Evolutionary conservation across 1,140 invertebrate species (phyloP), one percentile per base, ranked within the genome.

Genomic region (Micrasema minimum): DNA sequence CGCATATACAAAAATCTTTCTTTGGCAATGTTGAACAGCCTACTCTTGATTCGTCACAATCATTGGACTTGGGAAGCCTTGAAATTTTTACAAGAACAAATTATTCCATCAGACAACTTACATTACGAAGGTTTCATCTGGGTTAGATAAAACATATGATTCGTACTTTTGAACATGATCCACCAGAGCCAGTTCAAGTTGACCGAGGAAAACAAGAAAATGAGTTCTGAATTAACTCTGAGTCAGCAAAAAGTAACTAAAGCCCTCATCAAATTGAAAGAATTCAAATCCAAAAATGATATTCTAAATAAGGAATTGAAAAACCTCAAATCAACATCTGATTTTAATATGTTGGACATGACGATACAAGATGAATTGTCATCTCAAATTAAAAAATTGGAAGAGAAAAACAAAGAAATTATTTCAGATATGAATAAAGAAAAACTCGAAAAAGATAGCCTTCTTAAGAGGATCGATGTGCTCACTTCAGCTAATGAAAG

Each of bases 321-420:
- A 71, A 82, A 83, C 53, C 78, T 81, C 7, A 86, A 85, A 72
- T 83, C 84, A 50, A 76, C 85, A 41, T 83, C 81, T 35, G 85
- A 85, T 66, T 86, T 89, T 48, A 88, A 87, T 38, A 87, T 91
- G 78, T 82, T 93, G 46, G 90, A 93, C 77, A 85, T 88, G 57
- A 87, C 91, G 1, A 91, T 93, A 55, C 89, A 92, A 78, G 91
- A 92, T 69, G 92, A 94, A 78, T 76, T 93, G 0, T 89, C 89
- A 75, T 80, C 80, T 9, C 92, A 92, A 81, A 83, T 93, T 12
- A 78, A 84, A 48, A 79, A 81, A 35, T 80, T 93, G 45, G 91
- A 92, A 74, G 88, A 89, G 72, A 86, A 86, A 73, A 77, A 92
- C 38, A 83, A 82, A 31, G 89, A 92, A 74, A 76, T 86, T 1